Evolutionary conservation across 2,888 invertebrate genomes (phyloP).

Genomic region (Lasioglossum vierecki): DNA sequence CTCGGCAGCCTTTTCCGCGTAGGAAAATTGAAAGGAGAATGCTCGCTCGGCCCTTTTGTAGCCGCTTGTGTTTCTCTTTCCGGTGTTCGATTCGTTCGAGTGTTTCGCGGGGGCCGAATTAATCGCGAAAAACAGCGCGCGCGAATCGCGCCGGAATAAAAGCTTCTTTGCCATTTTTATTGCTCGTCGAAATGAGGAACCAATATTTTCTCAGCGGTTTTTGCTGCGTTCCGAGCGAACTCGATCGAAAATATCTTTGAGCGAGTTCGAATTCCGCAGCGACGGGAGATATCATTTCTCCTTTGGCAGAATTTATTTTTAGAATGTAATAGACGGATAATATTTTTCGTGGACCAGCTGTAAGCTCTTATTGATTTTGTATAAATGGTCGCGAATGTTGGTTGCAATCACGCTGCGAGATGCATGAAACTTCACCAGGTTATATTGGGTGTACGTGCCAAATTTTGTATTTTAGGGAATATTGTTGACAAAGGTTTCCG

Average conservation of each 20-base stretch:
- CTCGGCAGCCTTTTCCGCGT: not conserved
- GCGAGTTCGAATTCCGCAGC: not conserved
- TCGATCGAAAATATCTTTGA: not conserved
- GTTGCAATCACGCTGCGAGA: not conserved
- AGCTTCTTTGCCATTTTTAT: not conserved
- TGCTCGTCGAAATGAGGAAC: not conserved
- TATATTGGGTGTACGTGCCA: not conserved
- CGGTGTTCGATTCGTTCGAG: not conserved
- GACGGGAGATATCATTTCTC: not conserved
- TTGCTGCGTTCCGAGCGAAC: not conserved
- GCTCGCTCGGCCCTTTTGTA: not conserved
- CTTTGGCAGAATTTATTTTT: not conserved
- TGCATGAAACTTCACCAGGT: not conserved
- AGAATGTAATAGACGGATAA: not conserved
- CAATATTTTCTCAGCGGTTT: not conserved
- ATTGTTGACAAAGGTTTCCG: not conserved
- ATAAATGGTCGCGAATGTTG: not conserved
- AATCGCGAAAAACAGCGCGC: constrained; percentile 2
- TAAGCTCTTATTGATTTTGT: not conserved
- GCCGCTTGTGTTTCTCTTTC: not conserved
- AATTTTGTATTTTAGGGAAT: not conserved
- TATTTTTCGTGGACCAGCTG: not conserved
- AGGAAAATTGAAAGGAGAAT: constrained; percentile 8
- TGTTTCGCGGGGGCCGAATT: constrained; percentile 15
- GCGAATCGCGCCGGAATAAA: not conserved